Percentiles rank a stretch among this genome's conserved stretches.
Conservation (phyloP, 1,140 invertebrate genomes). For the Latrodectus geometricus region DNA sequence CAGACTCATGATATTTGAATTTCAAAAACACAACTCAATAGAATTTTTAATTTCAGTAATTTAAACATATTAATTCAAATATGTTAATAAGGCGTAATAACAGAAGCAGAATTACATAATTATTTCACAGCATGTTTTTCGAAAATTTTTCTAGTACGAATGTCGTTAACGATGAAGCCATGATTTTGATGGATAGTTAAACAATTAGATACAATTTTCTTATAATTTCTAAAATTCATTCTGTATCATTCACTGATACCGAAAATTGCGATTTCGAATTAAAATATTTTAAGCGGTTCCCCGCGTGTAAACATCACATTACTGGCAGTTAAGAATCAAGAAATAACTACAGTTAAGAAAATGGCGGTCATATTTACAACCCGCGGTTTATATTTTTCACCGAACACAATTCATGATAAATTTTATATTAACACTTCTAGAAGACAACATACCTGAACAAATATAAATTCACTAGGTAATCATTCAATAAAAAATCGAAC, state of each 20-base stretch:
- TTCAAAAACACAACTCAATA: too few relatives aligned
- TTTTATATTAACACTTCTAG: too few relatives aligned
- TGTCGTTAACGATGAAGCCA: background rate
- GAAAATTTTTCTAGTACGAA: background rate
- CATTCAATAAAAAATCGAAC: background rate
- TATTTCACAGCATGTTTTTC: background rate
- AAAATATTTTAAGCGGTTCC: slow-evolving; percentile 40
- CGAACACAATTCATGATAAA: background rate
- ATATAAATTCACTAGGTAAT: background rate
- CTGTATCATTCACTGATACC: background rate
- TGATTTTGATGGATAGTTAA: too few relatives aligned
- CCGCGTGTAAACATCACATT: slow-evolving; percentile 4
- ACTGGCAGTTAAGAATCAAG: slow-evolving; percentile 51
- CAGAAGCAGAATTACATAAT: too few relatives aligned
- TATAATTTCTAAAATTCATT: background rate
- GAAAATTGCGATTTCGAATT: background rate
- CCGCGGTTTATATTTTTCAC: slow-evolving; percentile 8
- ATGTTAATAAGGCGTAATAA: too few relatives aligned
- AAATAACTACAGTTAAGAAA: slow-evolving; percentile 62
- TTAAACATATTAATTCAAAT: too few relatives aligned
- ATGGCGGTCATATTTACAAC: slow-evolving; percentile 43
- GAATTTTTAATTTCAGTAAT: too few relatives aligned
- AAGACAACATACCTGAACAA: background rate
- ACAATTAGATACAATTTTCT: background rate
- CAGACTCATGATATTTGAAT: too few relatives aligned